Evolutionary conservation across 2,888 invertebrate species (phyloP), one percentile per base, ranked within the genome.

Genomic region (Ashinkailepas kermadecensis): DNA sequence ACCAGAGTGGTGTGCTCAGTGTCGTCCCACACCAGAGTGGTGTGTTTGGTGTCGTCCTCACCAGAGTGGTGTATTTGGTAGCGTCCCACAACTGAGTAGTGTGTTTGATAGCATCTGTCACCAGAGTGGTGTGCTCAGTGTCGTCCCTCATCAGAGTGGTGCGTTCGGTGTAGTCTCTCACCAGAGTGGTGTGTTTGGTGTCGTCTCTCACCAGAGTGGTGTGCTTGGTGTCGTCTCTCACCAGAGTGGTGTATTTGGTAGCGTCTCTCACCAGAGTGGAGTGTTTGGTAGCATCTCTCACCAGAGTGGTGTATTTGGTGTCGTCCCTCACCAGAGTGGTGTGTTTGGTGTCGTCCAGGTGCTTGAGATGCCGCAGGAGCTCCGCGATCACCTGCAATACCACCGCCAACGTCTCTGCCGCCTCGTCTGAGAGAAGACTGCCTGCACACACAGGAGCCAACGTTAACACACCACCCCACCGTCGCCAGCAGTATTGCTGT

Each of bases 201-300:
- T 4, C 39, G 39, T 39, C 39, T 4, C 39, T 39, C 39, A 39
- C 39, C 39, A 39, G 39, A 39, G 39, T 8, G 13, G 70, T 74
- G 74, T 74, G 54, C 21, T 74, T 74, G 56, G 74, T 56, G 74
- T 10, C 39, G 56, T 67, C 79, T 62, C 65, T 54, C 84, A 80
- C 74, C 80, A 58, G 13, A 0, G 70, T 39, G 39, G 39, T 39
- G 39, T 39, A 39, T 39, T 39, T 39, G 1, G 39, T 39, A 4
- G 2, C 39, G 39, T 39, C 39, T 4, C 39, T 39, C 39, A 39
- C 39, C 39, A 39, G 39, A 39, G 39, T 8, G 13, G 70, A 56
- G 74, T 74, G 54, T 56, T 74, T 39, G 39, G 4, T 39, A 39
- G 39, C 6, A 67, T 78, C 2, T 62, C 65, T 54, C 84, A 80